A percentile compares a stretch with the other conserved stretches of the same genome.
Conservation (phyloP, 2,113 vertebrate genomes). For the Psammodynastes pulverulentus region DNA sequence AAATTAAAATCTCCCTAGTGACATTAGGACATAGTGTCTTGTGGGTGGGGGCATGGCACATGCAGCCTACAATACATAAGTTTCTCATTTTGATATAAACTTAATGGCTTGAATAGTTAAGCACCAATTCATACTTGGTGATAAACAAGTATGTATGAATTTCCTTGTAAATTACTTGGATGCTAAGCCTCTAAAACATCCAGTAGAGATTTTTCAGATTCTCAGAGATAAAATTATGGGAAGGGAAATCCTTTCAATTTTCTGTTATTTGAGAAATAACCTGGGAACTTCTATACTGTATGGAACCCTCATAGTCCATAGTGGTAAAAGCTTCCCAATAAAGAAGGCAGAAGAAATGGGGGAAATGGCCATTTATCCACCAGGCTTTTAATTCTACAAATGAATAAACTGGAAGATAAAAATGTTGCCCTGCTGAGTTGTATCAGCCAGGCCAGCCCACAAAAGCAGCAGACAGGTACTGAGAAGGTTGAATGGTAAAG, state of each 20-base stretch:
- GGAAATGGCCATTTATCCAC: neutral
- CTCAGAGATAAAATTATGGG: neutral
- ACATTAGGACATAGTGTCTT: neutral
- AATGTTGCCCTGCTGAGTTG: neutral
- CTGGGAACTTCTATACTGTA: neutral
- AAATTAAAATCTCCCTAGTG: neutral
- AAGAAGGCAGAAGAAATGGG: neutral
- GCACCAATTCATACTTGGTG: neutral
- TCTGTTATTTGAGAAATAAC: too few species aligned
- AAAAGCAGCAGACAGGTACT: neutral
- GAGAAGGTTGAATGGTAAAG: too few species aligned
- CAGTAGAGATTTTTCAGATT: neutral
- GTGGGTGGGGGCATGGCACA: neutral
- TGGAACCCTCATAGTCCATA: neutral
- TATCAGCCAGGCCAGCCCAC: neutral
- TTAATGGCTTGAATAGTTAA: neutral
- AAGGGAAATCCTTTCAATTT: too few species aligned
- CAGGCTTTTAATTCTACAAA: neutral
- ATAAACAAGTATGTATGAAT: neutral
- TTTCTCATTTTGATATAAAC: neutral
- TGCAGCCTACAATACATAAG: neutral
- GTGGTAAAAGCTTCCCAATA: neutral
- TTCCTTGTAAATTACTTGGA: neutral
- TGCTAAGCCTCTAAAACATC: neutral
- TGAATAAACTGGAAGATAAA: neutral